These are phyloP conservation scores for Galaxea fascicularis DNA, from an alignment of 92 coral and sea anemone species.

Conservation along the genomic window DNA sequence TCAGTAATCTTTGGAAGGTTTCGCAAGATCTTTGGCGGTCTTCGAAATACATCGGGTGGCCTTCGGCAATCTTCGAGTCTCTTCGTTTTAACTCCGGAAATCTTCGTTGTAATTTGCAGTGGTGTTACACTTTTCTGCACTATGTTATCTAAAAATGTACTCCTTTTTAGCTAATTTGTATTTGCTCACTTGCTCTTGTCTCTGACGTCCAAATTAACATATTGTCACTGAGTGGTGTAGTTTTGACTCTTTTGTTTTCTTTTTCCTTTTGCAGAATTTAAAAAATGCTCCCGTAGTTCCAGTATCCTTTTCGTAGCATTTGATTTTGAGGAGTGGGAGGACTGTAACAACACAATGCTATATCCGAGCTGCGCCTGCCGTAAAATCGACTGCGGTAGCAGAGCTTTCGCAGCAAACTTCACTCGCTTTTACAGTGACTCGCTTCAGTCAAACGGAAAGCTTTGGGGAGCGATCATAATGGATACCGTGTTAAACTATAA, in stretches of 20 bases:
- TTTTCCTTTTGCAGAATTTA: constrained; percentile 6
- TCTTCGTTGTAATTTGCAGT: too few relatives aligned
- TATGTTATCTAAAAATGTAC: too few relatives aligned
- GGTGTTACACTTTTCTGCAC: too few relatives aligned
- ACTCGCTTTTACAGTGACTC: constrained; percentile 59
- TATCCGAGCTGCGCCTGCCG: constrained; percentile 48
- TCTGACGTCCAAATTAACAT: too few relatives aligned
- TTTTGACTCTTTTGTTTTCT: neutral
- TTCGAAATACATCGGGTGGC: too few relatives aligned
- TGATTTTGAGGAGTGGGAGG: constrained; percentile 83
- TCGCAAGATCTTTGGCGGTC: too few relatives aligned
- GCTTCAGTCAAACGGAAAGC: constrained; percentile 49
- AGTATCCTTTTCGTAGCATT: constrained; percentile 76
- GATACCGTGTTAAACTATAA: constrained; percentile 79
- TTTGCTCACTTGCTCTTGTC: too few relatives aligned
- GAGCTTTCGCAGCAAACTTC: constrained; percentile 71
- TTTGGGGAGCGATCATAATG: constrained; percentile 81
- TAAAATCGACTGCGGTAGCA: constrained; percentile 64
- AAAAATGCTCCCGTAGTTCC: constrained; percentile 48
- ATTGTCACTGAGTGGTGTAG: too few relatives aligned
- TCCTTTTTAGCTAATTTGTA: too few relatives aligned
- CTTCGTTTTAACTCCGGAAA: too few relatives aligned
- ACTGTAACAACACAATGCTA: neutral
- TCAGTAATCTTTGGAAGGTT: too few relatives aligned
- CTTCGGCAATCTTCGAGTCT: too few relatives aligned